These are phyloP conservation scores for Tyria jacobaeae DNA, from an alignment of 2,888 invertebrate species.

Conservation along the genomic window DNA sequence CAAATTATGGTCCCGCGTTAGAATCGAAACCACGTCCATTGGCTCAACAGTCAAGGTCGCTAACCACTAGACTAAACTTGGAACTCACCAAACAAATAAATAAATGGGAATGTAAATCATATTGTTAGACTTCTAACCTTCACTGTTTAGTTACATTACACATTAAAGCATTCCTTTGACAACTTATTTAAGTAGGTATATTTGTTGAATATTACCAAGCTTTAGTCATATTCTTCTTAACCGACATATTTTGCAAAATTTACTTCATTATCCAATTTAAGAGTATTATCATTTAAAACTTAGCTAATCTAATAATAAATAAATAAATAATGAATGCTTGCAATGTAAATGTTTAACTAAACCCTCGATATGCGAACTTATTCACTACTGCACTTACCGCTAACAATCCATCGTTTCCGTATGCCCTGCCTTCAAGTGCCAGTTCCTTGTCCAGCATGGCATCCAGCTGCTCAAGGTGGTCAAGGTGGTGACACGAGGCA, in stretches of 20 bases:
- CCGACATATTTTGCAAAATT: not conserved
- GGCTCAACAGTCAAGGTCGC: too few relatives aligned
- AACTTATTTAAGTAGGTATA: not conserved
- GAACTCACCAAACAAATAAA: too few relatives aligned
- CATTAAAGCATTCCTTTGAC: not conserved
- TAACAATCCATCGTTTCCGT: constrained; percentile 88
- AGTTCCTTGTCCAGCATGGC: constrained; percentile 90
- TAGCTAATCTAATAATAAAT: too few relatives aligned
- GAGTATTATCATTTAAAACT: not conserved
- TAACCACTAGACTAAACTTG: too few relatives aligned
- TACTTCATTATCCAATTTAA: not conserved
- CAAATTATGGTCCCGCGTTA: too few relatives aligned
- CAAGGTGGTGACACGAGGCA: constrained; percentile 92
- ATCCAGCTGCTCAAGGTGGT: constrained; percentile 90
- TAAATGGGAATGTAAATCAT: not conserved
- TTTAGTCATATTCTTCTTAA: not conserved
- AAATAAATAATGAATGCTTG: constrained; percentile 29
- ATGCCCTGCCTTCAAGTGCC: constrained; percentile 88
- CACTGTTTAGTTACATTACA: not conserved
- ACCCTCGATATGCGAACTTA: not conserved
- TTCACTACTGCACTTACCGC: constrained; percentile 85
- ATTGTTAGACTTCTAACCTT: not conserved
- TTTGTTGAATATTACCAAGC: not conserved
- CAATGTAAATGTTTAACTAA: constrained; percentile 34
- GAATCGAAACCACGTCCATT: too few relatives aligned